Percentiles rank a stretch among this genome's conserved stretches.
phyloP scores from a whole-genome alignment of 2,797 vertebrate species.

The Phrynocephalus forsythii region DNA sequence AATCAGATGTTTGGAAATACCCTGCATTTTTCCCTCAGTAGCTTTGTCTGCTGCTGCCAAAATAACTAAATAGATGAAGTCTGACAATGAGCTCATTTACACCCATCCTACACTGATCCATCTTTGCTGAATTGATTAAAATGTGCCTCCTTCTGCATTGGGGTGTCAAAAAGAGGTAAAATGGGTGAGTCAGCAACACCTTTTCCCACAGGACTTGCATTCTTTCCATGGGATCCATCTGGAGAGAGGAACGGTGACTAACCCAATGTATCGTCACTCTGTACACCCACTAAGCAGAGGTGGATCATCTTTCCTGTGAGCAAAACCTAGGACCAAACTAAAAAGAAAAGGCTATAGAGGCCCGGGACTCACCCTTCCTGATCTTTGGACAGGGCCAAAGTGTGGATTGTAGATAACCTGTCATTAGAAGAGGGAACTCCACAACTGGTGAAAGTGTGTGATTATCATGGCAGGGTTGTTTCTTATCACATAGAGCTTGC shows the following conservation, averaged over 20 bases:
- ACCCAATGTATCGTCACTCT: neutral
- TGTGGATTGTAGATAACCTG: neutral
- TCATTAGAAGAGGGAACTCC: neutral
- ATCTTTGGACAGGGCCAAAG: no score
- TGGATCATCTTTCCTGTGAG: neutral
- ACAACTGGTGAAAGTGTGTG: neutral
- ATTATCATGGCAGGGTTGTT: no score
- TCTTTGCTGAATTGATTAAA: neutral
- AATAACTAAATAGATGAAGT: constrained; percentile 35
- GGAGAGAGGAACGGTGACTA: constrained; percentile 1
- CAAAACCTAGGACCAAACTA: constrained; percentile 8
- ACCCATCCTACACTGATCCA: constrained; percentile 13
- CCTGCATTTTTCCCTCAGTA: constrained; percentile 63
- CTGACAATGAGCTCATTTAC: constrained; percentile 21
- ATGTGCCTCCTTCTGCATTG: constrained; percentile 19
- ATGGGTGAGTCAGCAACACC: neutral
- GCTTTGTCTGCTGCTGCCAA: constrained; percentile 59
- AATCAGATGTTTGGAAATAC: constrained; percentile 75
- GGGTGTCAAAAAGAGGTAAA: constrained; percentile 13
- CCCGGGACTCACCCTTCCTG: no score
- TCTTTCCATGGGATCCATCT: neutral
- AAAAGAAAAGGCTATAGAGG: no score
- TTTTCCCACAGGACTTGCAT: neutral
- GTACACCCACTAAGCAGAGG: neutral
- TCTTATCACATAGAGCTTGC: no score